Percentiles rank a stretch among this genome's conserved stretches.
Evolutionary conservation across 2,113 vertebrate species (phyloP).

Genomic region (Sterna hirundo): DNA sequence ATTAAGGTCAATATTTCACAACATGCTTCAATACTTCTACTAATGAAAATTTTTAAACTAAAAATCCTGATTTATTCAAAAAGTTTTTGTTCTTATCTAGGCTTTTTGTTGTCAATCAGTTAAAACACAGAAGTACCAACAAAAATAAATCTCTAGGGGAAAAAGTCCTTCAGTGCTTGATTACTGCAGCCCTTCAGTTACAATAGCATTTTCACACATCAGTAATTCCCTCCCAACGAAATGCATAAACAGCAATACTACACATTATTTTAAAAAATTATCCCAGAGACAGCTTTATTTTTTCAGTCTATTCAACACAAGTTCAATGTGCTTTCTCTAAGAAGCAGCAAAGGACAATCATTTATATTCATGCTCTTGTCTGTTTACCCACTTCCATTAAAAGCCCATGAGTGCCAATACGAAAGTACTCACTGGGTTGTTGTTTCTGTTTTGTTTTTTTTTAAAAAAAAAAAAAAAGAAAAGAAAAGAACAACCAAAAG

Average conservation of each 20-base stretch:
- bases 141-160: neutral
- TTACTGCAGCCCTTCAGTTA: neutral
- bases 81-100: neutral
- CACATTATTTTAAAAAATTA: neutral
- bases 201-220: neutral
- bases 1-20: neutral
- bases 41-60: neutral
- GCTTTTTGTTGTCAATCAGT: neutral
- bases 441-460: neutral
- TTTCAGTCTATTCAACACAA: neutral
- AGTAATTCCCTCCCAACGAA: neutral
- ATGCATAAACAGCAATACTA: neutral
- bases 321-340: neutral
- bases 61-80: neutral
- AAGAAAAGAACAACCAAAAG: neutral
- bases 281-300: neutral
- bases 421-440: neutral
- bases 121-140: neutral
- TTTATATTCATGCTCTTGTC: neutral
- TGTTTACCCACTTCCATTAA: neutral
- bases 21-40: neutral
- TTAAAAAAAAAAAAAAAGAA: neutral
- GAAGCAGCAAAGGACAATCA: neutral
- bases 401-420: neutral
- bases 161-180: neutral